A percentile compares a stretch with the other conserved stretches of the same genome.
These are phyloP conservation scores for Paramisgurnus dabryanus DNA, from an alignment of 2,113 vertebrate genomes.

Conservation along the genomic window DNA sequence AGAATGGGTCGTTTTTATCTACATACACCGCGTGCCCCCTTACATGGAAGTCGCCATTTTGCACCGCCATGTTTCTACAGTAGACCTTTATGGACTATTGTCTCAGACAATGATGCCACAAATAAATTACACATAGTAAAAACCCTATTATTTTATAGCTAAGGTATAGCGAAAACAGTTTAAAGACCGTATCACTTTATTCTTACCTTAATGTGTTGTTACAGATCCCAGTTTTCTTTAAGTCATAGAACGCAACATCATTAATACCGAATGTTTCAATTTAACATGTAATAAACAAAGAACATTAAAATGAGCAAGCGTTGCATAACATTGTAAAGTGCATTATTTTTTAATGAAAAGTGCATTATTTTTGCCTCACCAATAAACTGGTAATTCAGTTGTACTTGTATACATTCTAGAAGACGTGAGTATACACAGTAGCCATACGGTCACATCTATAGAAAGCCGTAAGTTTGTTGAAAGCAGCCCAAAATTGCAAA, in stretches of 20 bases:
- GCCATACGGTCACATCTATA: conserved; percentile 22
- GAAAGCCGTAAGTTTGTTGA: conserved; percentile 14
- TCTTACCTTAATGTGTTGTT: not conserved
- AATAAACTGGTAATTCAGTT: conserved; percentile 19
- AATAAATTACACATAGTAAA: not conserved
- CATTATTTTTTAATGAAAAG: conserved; percentile 38
- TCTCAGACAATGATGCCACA: not conserved
- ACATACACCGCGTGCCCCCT: no score
- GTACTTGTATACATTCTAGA: conserved; percentile 41
- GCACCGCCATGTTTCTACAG: no score
- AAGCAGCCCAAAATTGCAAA: conserved; percentile 44
- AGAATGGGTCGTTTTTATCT: no score
- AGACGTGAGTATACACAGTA: conserved; percentile 30
- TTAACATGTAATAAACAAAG: conserved; percentile 32
- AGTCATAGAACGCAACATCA: not conserved
- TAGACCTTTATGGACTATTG: no score
- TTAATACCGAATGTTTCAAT: conserved; percentile 17
- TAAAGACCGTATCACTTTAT: not conserved
- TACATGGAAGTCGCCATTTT: no score
- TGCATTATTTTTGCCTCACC: conserved; percentile 47
- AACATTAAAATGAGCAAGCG: conserved; percentile 52
- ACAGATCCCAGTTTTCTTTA: not conserved
- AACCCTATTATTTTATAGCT: not conserved
- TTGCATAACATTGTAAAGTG: conserved; percentile 40
- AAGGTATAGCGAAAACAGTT: not conserved